Conservation (phyloP, 2,797 vertebrate genomes). For the Sebastes kiyomatsui region DNA sequence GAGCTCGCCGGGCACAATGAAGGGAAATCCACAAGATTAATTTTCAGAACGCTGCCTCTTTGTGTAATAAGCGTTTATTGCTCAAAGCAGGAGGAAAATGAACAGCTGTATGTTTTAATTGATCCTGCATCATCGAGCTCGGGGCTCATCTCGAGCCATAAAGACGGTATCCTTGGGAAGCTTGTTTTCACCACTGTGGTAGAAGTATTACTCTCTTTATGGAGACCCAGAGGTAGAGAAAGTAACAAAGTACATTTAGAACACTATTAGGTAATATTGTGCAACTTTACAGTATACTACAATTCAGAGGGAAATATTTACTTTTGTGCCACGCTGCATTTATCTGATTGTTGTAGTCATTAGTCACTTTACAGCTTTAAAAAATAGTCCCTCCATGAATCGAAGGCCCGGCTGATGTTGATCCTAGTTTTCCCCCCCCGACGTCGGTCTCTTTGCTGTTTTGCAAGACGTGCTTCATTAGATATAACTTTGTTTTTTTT, state of each 20-base stretch:
- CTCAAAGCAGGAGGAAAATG: conserved; percentile 7
- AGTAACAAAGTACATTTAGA: not conserved
- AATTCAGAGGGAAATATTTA: not conserved
- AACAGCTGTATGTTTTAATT: conserved; percentile 50
- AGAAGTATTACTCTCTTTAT: not conserved
- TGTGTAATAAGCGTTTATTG: conserved; percentile 39
- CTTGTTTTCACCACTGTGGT: not conserved
- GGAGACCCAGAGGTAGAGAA: not conserved
- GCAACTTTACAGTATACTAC: not conserved
- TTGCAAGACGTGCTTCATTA: too few species aligned
- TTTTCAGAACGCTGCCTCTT: conserved; percentile 17
- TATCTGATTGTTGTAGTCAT: not conserved
- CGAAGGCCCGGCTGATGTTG: too few species aligned
- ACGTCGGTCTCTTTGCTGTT: too few species aligned
- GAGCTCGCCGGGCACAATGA: not conserved
- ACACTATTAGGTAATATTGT: not conserved
- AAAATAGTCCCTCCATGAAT: too few species aligned
- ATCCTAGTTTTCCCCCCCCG: too few species aligned
- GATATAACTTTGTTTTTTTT: too few species aligned
- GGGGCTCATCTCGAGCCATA: not conserved
- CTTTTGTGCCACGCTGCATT: not conserved
- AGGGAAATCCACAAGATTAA: conserved; percentile 14
- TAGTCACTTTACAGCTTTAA: not conserved
- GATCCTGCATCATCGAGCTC: conserved; percentile 26
- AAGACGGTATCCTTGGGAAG: conserved; percentile 2